phyloP scores from a whole-genome alignment of 2,888 invertebrate genomes.

The Beris morrisii region DNA sequence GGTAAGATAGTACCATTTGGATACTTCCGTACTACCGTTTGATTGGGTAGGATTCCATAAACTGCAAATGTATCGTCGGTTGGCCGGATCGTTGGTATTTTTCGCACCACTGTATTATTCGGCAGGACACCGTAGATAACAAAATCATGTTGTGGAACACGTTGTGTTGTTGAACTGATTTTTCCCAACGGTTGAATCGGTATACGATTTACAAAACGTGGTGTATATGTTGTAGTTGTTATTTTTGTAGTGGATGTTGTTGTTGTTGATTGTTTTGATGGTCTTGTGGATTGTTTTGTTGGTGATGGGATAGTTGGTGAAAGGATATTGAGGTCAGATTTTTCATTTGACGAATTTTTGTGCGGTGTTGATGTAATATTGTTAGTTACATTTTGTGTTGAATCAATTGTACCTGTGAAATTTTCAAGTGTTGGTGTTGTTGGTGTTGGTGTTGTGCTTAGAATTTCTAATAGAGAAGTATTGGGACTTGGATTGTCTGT shows the following conservation, averaged over 20 bases:
- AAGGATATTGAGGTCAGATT: constrained; percentile 10
- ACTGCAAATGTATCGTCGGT: constrained; percentile 63
- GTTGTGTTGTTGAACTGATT: constrained; percentile 37
- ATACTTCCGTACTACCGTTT: constrained; percentile 77
- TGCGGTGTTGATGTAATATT: constrained; percentile 16
- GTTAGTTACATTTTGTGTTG: constrained; percentile 33
- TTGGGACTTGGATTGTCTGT: not conserved
- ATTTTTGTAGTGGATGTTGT: constrained; percentile 22
- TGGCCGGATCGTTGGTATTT: constrained; percentile 64
- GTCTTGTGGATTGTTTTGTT: constrained; percentile 27
- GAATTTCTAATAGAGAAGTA: constrained; percentile 21
- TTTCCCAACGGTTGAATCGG: constrained; percentile 40
- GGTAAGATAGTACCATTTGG: constrained; percentile 79
- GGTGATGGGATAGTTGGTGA: constrained; percentile 34
- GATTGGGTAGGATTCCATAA: constrained; percentile 76
- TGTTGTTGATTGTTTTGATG: constrained; percentile 25
- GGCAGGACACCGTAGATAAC: constrained; percentile 75
- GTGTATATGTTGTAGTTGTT: constrained; percentile 35
- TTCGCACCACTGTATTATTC: constrained; percentile 77
- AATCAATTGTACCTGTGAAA: constrained; percentile 31
- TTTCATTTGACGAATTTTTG: constrained; percentile 17
- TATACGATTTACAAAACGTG: constrained; percentile 41
- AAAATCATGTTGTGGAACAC: constrained; percentile 61
- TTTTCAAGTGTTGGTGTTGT: constrained; percentile 36
- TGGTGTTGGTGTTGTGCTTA: constrained; percentile 30